Conservation (phyloP, 2,113 vertebrate genomes). For the Panthera leo region DNA sequence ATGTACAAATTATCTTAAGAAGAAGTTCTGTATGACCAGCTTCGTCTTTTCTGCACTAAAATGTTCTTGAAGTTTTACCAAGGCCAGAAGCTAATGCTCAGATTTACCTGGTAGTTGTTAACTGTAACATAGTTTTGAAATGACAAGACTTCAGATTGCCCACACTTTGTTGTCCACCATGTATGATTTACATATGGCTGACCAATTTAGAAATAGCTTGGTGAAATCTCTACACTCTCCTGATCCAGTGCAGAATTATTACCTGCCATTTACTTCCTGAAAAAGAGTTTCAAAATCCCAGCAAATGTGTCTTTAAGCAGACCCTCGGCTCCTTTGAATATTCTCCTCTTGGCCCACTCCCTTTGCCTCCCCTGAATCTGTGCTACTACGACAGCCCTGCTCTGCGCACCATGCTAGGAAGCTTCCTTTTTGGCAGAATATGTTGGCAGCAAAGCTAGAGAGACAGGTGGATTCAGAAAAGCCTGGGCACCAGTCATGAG, state of each 20-base stretch:
- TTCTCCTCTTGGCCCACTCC: constrained; percentile 19
- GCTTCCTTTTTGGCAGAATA: constrained; percentile 65
- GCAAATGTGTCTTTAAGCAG: constrained; percentile 1
- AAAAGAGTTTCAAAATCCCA: constrained; percentile 36
- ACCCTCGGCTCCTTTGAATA: neutral
- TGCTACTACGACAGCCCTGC: neutral
- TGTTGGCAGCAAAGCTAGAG: constrained; percentile 62
- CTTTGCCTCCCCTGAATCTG: neutral
- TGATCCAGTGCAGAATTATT: neutral
- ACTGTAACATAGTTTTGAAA: constrained; percentile 4
- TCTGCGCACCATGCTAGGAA: constrained; percentile 49
- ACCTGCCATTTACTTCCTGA: constrained; percentile 45
- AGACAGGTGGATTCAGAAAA: constrained; percentile 72
- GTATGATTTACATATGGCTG: neutral
- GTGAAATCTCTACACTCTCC: neutral
- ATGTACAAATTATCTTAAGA: neutral
- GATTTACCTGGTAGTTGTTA: neutral
- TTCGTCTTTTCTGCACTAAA: constrained; percentile 20
- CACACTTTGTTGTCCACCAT: neutral
- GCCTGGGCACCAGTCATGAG: constrained; percentile 54
- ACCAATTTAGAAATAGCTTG: neutral
- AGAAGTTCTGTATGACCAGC: neutral
- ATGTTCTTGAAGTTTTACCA: constrained; percentile 34
- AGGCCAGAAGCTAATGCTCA: neutral
- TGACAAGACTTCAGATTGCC: neutral